Evolutionary conservation across 2,888 invertebrate genomes (phyloP).

Genomic region (Morpho deidamia): DNA sequence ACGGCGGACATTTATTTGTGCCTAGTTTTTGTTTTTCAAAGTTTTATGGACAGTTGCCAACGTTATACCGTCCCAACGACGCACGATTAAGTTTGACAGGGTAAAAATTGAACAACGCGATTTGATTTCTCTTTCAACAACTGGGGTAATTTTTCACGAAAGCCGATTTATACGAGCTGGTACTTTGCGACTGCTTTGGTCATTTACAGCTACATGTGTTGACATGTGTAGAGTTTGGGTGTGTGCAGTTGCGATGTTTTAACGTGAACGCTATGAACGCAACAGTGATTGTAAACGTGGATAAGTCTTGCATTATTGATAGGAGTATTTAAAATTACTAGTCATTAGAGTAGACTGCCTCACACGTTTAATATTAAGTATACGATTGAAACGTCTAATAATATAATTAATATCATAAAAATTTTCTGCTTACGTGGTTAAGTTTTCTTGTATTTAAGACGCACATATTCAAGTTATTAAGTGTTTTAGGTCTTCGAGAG

Average conservation of each 20-base stretch:
- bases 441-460: too few relatives aligned
- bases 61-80: conserved; percentile 64
- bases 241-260: neutral
- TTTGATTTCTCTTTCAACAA: conserved; percentile 28
- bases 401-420: too few relatives aligned
- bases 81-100: conserved; percentile 53
- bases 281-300: neutral
- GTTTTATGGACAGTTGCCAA: conserved; percentile 73
- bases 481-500: too few relatives aligned
- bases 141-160: conserved; percentile 19
- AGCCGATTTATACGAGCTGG: conserved; percentile 2
- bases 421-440: too few relatives aligned
- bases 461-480: too few relatives aligned
- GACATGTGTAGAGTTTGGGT: neutral
- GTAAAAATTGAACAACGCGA: conserved; percentile 45
- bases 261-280: neutral
- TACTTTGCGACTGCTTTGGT: neutral
- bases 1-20: conserved; percentile 73
- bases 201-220: conserved; percentile 1
- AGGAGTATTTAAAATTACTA: neutral
- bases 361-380: too few relatives aligned
- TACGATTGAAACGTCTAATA: too few relatives aligned
- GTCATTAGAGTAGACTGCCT: neutral
- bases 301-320: too few relatives aligned
- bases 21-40: conserved; percentile 64